Conservation (phyloP, 1,140 invertebrate genomes). For the Drosophila pallidifrons region DNA sequence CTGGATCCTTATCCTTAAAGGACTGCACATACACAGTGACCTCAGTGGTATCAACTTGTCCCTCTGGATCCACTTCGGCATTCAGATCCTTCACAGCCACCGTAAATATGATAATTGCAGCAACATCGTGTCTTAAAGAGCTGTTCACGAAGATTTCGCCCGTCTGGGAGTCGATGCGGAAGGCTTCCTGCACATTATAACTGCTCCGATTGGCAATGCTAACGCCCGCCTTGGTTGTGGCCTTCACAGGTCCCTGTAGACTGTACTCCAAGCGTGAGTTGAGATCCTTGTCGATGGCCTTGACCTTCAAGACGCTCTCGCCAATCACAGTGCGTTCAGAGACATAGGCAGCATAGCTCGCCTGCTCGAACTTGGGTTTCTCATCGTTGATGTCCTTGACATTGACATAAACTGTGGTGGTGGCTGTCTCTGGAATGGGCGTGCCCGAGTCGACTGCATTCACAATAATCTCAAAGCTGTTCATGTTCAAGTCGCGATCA, state of each 20-base stretch:
- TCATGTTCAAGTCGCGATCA: conserved; percentile 89
- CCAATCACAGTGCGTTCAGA: conserved; percentile 90
- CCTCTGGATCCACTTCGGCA: conserved; percentile 88
- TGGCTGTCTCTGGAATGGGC: conserved; percentile 91
- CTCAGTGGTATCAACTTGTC: conserved; percentile 89
- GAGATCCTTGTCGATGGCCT: conserved; percentile 90
- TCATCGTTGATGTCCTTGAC: conserved; percentile 94
- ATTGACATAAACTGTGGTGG: conserved; percentile 90
- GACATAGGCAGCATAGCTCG: conserved; percentile 89
- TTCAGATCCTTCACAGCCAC: conserved; percentile 91
- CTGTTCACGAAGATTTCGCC: conserved; percentile 90
- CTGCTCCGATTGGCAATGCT: conserved; percentile 87
- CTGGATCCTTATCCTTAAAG: conserved; percentile 91
- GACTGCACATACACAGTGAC: conserved; percentile 93
- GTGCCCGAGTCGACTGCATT: conserved; percentile 90
- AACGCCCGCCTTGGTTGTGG: conserved; percentile 91
- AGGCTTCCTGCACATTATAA: conserved; percentile 89
- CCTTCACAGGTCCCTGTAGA: conserved; percentile 89
- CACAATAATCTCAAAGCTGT: conserved; percentile 90
- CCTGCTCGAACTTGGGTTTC: conserved; percentile 90
- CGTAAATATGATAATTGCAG: conserved; percentile 92
- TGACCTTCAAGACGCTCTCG: conserved; percentile 88
- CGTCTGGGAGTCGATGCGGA: conserved; percentile 89
- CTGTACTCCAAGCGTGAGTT: conserved; percentile 89
- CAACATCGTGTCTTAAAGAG: conserved; percentile 91